Base-by-base conservation (phyloP, 1,140 invertebrate genomes). In the Steinernema khuongi region DNA sequence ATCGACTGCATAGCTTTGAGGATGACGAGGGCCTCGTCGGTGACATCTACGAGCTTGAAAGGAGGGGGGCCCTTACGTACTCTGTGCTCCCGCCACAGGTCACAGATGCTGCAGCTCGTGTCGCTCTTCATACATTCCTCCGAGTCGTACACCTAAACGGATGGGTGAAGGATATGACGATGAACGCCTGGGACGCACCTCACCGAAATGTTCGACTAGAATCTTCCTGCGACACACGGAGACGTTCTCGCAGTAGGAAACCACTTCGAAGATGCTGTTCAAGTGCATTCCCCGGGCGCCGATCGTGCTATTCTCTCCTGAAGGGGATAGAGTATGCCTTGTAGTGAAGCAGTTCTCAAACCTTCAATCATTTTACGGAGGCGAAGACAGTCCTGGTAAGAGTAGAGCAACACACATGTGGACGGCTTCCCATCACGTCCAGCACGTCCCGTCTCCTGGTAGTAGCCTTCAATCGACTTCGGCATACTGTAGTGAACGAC, bases 401-500 rank as follows among this genome's bases (percentile, higher is more conserved):
- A 71, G 36, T 78, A 78, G n/a, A 78, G 76, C 43, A 78, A 30
- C 22, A 78, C 22, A 41, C 77, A 78, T n/a, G 76, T 77, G 1
- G 71, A 68, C 1, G 71, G 67, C 72, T 77, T 74, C 26, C 74
- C 74, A 33, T 77, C 95, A 73, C 96, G 88, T 0, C 96, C 96
- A 26, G 95, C 94, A 67, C 96, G 88, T 18, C 96, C 96, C 67
- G 94, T 91, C 88, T 99, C 96, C 86, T 99, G 96, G 88, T 99
- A 99, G 84, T 96, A 97, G 0, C 94, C 93, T 88, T 99, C 96
- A 79, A 99, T 91, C 19, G 93, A 96, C 87, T 96, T 97, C 30
- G 95, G 94, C 73, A 97, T 79, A 0, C 92, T 91, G 82, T 86
- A 84, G 79, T 85, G 85, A 36, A 86, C 79, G 4, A 87, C 78